Evolutionary conservation across 2,113 vertebrate genomes (phyloP).

Genomic region (Lichenostomus cassidix): DNA sequence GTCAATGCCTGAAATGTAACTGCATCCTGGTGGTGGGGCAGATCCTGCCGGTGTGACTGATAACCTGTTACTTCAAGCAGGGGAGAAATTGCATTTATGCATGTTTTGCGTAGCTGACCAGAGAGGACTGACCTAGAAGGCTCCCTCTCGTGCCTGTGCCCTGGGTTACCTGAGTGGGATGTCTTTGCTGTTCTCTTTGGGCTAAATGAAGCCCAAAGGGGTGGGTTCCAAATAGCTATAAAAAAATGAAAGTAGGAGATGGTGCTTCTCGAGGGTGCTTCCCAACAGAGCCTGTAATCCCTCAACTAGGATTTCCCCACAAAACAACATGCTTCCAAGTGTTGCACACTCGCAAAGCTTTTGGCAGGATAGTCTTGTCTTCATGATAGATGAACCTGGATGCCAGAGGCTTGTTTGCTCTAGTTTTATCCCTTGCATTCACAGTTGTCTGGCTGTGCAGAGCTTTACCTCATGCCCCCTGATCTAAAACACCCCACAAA

Average conservation of each 20-base stretch:
- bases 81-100: background rate
- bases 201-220: background rate
- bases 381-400: background rate
- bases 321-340: background rate
- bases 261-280: background rate
- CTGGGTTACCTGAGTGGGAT: background rate
- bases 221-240: background rate
- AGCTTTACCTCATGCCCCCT: background rate
- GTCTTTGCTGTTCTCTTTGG: background rate
- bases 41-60: background rate
- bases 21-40: background rate
- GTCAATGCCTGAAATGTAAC: slow-evolving; percentile 15
- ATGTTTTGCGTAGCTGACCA: background rate
- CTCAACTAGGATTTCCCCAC: background rate
- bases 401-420: background rate
- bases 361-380: background rate
- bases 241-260: background rate
- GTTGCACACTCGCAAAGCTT: background rate
- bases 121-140: background rate
- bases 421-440: background rate
- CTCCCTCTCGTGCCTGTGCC: background rate
- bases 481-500: background rate
- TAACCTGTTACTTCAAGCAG: background rate
- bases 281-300: background rate
- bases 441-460: background rate